Conservation (phyloP, 2,113 vertebrate genomes). For the Argyrosomus japonicus region DNA sequence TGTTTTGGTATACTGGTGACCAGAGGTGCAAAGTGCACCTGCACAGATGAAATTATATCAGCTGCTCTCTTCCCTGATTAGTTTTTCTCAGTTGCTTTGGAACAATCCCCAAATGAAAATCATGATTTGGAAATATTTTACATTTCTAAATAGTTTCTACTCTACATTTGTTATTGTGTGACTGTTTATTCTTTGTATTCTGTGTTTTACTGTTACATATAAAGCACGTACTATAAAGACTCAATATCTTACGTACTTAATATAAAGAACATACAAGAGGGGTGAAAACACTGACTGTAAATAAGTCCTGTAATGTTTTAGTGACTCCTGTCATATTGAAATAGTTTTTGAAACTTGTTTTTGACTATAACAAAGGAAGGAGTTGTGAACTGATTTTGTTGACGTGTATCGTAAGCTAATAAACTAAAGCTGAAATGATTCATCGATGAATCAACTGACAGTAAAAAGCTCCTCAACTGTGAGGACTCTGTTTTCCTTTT, state of each 20-base stretch:
- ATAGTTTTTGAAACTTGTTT: background rate
- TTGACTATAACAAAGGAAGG: background rate
- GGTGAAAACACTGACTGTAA: no score
- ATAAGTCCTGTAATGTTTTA: background rate
- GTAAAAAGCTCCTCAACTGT: background rate
- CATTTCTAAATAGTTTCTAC: background rate
- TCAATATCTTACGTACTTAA: background rate
- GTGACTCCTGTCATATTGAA: background rate
- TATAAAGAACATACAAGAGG: no score
- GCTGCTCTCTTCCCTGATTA: background rate
- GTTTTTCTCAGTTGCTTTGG: background rate
- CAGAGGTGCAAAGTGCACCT: constrained; percentile 42
- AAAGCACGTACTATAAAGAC: background rate
- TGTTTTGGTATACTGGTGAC: constrained; percentile 14
- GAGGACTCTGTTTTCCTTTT: background rate
- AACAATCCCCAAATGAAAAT: background rate
- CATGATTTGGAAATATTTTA: background rate
- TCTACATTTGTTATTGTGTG: background rate
- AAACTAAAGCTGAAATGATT: background rate
- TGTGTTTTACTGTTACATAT: background rate
- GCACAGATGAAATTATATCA: constrained; percentile 29
- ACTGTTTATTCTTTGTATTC: background rate
- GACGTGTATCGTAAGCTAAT: background rate
- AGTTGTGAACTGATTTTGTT: background rate
- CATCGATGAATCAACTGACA: background rate